Evolutionary conservation across 2,888 invertebrate genomes (phyloP), one percentile per base, ranked within the genome.

Genomic region (Drosophila paranaensis): DNA sequence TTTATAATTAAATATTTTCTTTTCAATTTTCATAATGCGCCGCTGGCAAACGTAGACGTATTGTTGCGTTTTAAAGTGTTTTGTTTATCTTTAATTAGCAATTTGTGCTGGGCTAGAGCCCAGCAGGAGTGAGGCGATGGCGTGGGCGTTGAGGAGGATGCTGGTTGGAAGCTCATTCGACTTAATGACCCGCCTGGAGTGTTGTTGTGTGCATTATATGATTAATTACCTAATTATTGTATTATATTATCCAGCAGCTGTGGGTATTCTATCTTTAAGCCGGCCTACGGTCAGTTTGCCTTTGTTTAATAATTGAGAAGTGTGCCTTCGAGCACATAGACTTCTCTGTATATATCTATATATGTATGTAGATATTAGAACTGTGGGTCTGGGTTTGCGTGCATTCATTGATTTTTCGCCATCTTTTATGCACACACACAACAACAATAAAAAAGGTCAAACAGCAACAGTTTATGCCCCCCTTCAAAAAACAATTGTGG

Each of bases 201-300:
- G 61, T 33, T 70, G 51, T 25, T 39, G 57, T 73, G 57, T 56
- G 71, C 53, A 60, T 69, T 74, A 77, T 85, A 73, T 83, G 83
- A 83, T 83, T 81, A 86, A 86, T 81, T 86, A 81, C 74, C 77
- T 77, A 81, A 83, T 83, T 79, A 83, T 86, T 86, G 71, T 77
- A 67, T 76, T 73, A 74, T 65, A 71, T 79, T 79, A 71, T 67
- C 50, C 54, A 58, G 45, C 81, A 71, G 77, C 80, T 82, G 81
- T 33, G 68, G 70, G 70, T 60, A 35, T 70, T 71, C 62, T 54
- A 43, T 72, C 78, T 78, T 72, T 53, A 74, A 71, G 70, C 51
- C 33, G 13, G 62, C 69, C 73, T 56, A 69, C 61, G 80, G 85
- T 58, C 60, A 70, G 27, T 53, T 61, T 69, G 64, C 60, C 61